Evolutionary conservation across 2,797 vertebrate genomes (phyloP), one percentile per base, ranked within the genome.

Genomic region (Sebastes oblongus): DNA sequence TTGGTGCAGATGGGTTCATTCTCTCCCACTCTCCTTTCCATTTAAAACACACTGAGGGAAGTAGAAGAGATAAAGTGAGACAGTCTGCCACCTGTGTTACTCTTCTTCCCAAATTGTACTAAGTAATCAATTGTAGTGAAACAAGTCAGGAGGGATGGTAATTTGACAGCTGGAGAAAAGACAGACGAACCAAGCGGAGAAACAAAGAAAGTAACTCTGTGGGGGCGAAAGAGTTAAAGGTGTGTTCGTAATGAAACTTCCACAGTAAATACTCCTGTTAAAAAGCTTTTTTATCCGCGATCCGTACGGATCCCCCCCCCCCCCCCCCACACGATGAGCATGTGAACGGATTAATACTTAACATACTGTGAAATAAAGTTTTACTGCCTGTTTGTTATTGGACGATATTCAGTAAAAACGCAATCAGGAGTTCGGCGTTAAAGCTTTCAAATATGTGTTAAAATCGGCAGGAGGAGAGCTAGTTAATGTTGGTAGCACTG

Each of bases 1-100:
- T 82, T 20, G 30, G 62, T 52, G 74, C 76, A 85, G 78, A 87
- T 92, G 83, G 65, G 77, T 86, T 86, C 71, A 79, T 88, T 91
- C 56, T 82, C 80, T 77, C 61, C 62, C 73, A 66, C 79, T 91
- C 83, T 83, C 24, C 27, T 60, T 75, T 72, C 74, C 65, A 58
- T 89, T 85, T 84, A 73, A 87, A 81, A 79, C 66, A 71, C 25
- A 77, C 42, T 66, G 24, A 56, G 74, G 60, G 20, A 84, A 81
- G 72, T 55, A 72, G 58, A 65, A 84, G 68, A 76, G 56, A 74
- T 66, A 56, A 72, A 81, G 69, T 24, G 34, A 77, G 70, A 72
- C 65, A 60, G 75, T 73, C 58, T 25, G 22, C 68, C 78, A 90
- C 82, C 82, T 84, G 84, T 75, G 84, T 79, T 59, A 29, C 55